phyloP scores from a whole-genome alignment of 2,113 vertebrate genomes.

The Myrmophylax atrothorax region DNA sequence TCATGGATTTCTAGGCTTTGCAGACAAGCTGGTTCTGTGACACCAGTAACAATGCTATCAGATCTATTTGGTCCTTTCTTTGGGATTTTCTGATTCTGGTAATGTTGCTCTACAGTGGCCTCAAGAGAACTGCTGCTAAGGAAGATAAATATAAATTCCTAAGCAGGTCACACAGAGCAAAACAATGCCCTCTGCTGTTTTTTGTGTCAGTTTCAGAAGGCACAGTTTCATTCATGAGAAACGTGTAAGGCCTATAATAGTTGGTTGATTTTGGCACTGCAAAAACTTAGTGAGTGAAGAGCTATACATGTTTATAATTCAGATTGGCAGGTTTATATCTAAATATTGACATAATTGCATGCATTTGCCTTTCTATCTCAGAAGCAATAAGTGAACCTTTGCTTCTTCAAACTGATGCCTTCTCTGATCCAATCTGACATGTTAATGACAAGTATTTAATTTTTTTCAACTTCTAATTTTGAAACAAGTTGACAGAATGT shows the following conservation, averaged over 20 bases:
- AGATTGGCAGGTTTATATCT: slow-evolving; percentile 37
- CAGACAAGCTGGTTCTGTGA: neutral
- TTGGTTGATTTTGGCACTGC: neutral
- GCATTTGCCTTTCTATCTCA: neutral
- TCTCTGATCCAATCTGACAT: slow-evolving; percentile 37
- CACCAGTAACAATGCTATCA: neutral
- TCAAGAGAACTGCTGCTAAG: neutral
- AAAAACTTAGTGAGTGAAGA: neutral
- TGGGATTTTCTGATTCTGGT: neutral
- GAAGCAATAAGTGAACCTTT: slow-evolving; percentile 26
- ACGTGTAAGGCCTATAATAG: neutral
- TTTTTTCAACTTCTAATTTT: slow-evolving; percentile 7
- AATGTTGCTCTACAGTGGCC: neutral
- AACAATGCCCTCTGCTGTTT: slow-evolving; percentile 28
- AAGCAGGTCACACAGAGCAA: neutral
- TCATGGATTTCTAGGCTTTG: neutral
- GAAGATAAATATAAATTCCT: neutral
- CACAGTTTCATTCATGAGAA: neutral
- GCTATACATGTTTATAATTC: slow-evolving; percentile 26
- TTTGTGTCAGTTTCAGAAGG: neutral
- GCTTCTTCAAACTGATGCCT: slow-evolving; percentile 2
- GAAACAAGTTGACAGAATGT: slow-evolving; percentile 8
- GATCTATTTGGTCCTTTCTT: neutral
- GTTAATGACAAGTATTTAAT: slow-evolving; percentile 45
- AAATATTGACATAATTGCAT: slow-evolving; percentile 42